Conservation (phyloP, 1,140 invertebrate genomes). For the Saccostrea echinata region DNA sequence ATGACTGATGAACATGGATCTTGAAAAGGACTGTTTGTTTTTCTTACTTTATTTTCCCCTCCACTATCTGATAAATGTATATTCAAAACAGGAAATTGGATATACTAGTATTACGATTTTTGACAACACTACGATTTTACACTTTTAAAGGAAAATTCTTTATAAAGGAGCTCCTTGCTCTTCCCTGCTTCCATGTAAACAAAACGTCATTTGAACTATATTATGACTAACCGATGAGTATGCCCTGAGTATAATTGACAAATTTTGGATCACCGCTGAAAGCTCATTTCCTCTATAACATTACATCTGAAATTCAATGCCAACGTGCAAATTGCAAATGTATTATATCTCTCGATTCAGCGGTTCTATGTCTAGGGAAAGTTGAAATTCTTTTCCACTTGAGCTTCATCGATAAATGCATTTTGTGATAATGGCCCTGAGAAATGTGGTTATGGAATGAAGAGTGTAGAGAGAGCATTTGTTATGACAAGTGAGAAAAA, state of each 20-base stretch:
- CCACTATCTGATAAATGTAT: too few relatives aligned
- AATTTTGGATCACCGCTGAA: constrained; percentile 4
- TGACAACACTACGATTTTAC: too few relatives aligned
- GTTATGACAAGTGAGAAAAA: constrained; percentile 25
- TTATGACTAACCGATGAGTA: too few relatives aligned
- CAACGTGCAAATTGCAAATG: constrained; percentile 18
- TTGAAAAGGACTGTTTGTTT: too few relatives aligned
- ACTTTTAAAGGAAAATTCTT: too few relatives aligned
- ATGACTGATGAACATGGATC: too few relatives aligned
- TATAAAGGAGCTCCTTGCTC: too few relatives aligned
- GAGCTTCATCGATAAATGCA: constrained; percentile 17
- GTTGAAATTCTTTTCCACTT: constrained; percentile 26
- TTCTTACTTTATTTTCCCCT: too few relatives aligned
- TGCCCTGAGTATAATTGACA: background rate
- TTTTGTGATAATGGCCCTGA: constrained; percentile 22
- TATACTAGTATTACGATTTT: too few relatives aligned
- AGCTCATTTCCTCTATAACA: background rate
- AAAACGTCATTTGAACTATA: too few relatives aligned
- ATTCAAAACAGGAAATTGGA: too few relatives aligned
- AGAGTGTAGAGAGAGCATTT: background rate
- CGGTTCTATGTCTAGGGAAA: background rate
- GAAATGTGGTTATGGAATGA: constrained; percentile 15
- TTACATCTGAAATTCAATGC: background rate
- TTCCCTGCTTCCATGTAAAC: too few relatives aligned
- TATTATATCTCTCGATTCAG: constrained; percentile 25